Conservation (phyloP, 1,140 invertebrate genomes). For the Heliconius eleuchia region DNA sequence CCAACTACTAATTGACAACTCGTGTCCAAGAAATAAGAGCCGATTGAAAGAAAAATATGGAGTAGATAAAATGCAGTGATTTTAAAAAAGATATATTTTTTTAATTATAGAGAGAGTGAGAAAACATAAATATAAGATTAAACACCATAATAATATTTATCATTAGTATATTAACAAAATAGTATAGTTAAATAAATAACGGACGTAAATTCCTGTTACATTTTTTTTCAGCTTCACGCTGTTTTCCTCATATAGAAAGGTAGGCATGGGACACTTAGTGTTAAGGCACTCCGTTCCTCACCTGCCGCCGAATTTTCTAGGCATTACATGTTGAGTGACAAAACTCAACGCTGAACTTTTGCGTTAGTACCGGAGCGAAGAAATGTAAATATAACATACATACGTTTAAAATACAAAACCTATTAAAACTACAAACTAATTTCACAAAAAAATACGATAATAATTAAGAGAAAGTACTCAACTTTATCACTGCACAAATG, state of each 20-base stretch:
- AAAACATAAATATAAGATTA: neutral
- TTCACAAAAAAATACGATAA: neutral
- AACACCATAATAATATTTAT: neutral
- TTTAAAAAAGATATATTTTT: neutral
- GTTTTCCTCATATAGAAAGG: too few relatives aligned
- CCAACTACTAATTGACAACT: slow-evolving; percentile 68
- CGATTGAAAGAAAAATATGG: slow-evolving; percentile 26
- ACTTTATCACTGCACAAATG: neutral
- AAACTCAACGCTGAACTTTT: too few relatives aligned
- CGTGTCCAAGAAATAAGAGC: slow-evolving; percentile 57
- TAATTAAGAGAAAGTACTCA: slow-evolving; percentile 1
- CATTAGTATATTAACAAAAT: too few relatives aligned
- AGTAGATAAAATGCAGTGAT: neutral
- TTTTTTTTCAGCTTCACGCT: too few relatives aligned
- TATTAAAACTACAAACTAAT: neutral
- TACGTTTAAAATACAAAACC: neutral
- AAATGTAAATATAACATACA: too few relatives aligned
- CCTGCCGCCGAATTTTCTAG: too few relatives aligned
- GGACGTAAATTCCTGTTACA: too few relatives aligned
- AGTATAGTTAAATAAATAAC: too few relatives aligned
- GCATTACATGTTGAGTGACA: too few relatives aligned
- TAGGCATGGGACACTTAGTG: too few relatives aligned
- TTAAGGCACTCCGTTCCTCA: too few relatives aligned
- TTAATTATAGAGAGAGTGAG: neutral
- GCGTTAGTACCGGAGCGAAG: too few relatives aligned